These are phyloP conservation scores for Daubentonia madagascariensis DNA, from an alignment of 2,113 vertebrate genomes.

Conservation along the genomic window DNA sequence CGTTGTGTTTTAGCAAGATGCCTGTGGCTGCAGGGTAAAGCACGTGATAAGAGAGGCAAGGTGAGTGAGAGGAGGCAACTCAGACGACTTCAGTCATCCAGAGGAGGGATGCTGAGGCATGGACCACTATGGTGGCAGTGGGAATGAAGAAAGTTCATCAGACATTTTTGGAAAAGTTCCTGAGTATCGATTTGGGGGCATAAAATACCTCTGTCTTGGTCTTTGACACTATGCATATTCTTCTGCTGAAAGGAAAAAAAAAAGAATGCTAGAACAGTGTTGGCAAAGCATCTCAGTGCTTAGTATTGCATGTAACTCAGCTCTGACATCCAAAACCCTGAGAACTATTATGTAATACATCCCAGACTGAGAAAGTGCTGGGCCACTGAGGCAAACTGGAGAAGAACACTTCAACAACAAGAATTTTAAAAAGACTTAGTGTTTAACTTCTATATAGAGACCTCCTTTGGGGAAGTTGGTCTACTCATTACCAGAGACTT, in stretches of 20 bases:
- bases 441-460: slow-evolving; percentile 5
- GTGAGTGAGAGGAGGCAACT: neutral
- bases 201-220: slow-evolving; percentile 15
- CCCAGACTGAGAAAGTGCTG: neutral
- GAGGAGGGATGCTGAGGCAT: neutral
- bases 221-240: neutral
- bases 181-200: neutral
- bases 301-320: slow-evolving; percentile 6
- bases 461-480: neutral
- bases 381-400: neutral
- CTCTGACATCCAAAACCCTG: neutral
- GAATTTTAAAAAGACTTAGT: neutral
- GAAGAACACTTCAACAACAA: neutral
- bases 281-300: neutral
- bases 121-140: neutral
- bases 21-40: neutral
- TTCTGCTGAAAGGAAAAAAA: neutral
- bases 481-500: neutral
- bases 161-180: neutral
- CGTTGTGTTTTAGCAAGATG: neutral
- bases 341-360: neutral
- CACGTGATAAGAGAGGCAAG: neutral
- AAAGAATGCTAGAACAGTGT: neutral
- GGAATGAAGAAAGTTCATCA: neutral
- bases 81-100: slow-evolving; percentile 8